Evolutionary conservation across 2,888 invertebrate species (phyloP), one percentile per base, ranked within the genome.

Genomic region (Ophion ventricosus): DNA sequence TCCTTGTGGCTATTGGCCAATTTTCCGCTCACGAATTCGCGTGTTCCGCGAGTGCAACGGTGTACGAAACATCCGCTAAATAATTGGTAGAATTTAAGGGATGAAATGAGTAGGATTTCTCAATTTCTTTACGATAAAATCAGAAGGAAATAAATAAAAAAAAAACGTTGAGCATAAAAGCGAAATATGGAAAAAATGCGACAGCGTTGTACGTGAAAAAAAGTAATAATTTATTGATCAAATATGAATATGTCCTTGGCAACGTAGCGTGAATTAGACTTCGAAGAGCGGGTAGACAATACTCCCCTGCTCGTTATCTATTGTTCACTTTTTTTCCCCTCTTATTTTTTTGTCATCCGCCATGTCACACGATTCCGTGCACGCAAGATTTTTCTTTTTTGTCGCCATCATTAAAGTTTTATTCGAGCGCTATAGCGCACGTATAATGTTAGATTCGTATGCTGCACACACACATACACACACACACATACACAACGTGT

Each of bases 371-470:
- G 75, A 76, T 82, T 67, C 74, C 84, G 72, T 76, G 82, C 82
- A 84, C 82, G 84, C 82, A 79, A 82, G 84, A 84, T 84, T 84
- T 84, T 84, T 82, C 74, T 72, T 82, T 75, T 84, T 82, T 82
- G 82, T 82, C 78, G 84, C 76, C 84, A 40, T 79, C 84, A 82
- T 84, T 84, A 84, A 82, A 84, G 43, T 84, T 84, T 84, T 82
- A 84, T 84, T 84, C 82, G 84, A 82, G 79, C 35, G 77, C 69
- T 79, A 63, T 79, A 79, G 74, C 26, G 35, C 74, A 17, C 43
- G 69, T 61, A 43, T 69, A 49, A 54, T 56, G 43, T 72, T 83
- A 67, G 72, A 74, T 61, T 69, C 26, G 35, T 73, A 29, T 59
- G 26, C 5, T 5, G 26, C 25, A 61, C 43, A 61, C 43, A 61